Conservation (phyloP, 2,113 vertebrate genomes). For the Bolborhynchus lineola region DNA sequence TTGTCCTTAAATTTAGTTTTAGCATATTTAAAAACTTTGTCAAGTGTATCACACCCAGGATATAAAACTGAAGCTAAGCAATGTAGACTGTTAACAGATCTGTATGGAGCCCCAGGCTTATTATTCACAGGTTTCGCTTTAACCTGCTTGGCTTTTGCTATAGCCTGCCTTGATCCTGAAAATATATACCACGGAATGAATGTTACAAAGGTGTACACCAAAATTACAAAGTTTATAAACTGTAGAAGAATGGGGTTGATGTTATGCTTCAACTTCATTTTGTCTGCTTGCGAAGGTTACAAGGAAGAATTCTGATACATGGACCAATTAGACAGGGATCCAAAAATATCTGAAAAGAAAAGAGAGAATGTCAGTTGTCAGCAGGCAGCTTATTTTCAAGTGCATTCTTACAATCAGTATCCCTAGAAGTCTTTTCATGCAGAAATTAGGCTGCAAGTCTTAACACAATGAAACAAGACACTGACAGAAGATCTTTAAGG, state of each 20-base stretch:
- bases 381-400: not conserved
- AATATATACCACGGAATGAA: constrained; percentile 87
- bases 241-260: constrained; percentile 86
- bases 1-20: constrained; percentile 79
- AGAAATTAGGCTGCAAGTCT: not conserved
- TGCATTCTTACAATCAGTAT: not conserved
- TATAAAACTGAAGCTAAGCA: constrained; percentile 78
- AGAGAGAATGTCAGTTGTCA: not conserved
- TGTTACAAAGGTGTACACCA: constrained; percentile 82
- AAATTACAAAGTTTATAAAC: constrained; percentile 83
- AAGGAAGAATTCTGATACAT: constrained; percentile 2
- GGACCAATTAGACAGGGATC: constrained; percentile 29
- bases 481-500: not conserved
- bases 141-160: constrained; percentile 77
- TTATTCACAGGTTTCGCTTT: constrained; percentile 83
- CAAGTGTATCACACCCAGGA: constrained; percentile 86
- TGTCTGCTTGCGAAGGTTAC: constrained; percentile 52
- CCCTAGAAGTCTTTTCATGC: not conserved
- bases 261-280: constrained; percentile 89
- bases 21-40: constrained; percentile 86
- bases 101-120: constrained; percentile 80
- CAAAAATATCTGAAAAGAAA: constrained; percentile 58
- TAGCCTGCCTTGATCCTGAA: constrained; percentile 80
- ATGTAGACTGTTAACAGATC: constrained; percentile 80
- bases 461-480: not conserved